These are phyloP conservation scores for Crenuchus spilurus DNA, from an alignment of 2,797 vertebrate genomes.

Conservation along the genomic window DNA sequence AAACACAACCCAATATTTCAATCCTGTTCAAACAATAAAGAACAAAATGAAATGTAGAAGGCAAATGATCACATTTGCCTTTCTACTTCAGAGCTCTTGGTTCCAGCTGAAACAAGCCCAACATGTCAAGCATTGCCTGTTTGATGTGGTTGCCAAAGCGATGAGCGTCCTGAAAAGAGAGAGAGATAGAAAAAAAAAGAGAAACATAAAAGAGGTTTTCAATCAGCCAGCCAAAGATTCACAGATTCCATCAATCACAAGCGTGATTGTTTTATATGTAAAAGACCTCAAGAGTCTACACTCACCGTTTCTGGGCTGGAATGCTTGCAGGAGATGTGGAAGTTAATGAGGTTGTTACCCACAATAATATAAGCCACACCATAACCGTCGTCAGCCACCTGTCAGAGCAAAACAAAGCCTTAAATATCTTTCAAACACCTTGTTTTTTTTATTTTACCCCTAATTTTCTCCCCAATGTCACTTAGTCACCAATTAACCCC, in stretches of 20 bases:
- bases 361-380: conserved; percentile 95
- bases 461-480: too few relatives aligned
- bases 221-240: not conserved
- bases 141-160: conserved; percentile 88
- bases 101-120: conserved; percentile 78
- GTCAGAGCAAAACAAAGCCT: not conserved
- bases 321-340: conserved; percentile 94
- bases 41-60: conserved; percentile 7
- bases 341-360: conserved; percentile 89
- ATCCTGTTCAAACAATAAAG: conserved; percentile 25
- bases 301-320: conserved; percentile 92
- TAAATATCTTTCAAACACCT: too few relatives aligned
- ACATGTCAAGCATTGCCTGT: conserved; percentile 87
- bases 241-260: not conserved
- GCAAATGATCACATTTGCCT: conserved; percentile 47
- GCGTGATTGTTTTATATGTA: not conserved
- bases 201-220: not conserved
- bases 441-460: too few relatives aligned
- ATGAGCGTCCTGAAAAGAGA: conserved; percentile 84
- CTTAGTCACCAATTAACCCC: too few relatives aligned
- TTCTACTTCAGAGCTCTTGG: conserved; percentile 73
- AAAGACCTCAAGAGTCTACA: conserved; percentile 11
- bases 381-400: conserved; percentile 98
- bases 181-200: not conserved
- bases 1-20: conserved; percentile 31